phyloP scores from a whole-genome alignment of 2,888 invertebrate genomes.

The Parnassius smintheus region DNA sequence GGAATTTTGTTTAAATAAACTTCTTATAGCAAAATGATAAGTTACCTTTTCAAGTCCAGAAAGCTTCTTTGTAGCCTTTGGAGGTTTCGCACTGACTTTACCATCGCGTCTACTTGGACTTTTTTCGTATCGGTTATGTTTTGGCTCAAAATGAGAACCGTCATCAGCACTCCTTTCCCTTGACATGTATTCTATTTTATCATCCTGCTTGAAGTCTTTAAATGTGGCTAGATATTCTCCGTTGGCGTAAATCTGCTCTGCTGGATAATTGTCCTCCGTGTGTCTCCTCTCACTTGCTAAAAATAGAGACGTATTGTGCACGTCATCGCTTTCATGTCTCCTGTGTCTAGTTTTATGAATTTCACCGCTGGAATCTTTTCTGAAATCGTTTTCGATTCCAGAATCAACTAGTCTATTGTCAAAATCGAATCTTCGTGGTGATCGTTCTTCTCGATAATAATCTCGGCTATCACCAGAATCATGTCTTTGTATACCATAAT shows the following conservation, averaged over 20 bases:
- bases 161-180: slow-evolving; percentile 83
- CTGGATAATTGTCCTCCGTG: slow-evolving; percentile 83
- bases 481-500: slow-evolving; percentile 64
- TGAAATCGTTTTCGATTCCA: slow-evolving; percentile 90
- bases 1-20: too few species aligned
- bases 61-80: slow-evolving; percentile 84
- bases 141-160: slow-evolving; percentile 84
- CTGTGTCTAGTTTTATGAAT: slow-evolving; percentile 57
- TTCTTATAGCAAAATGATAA: not conserved
- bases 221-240: slow-evolving; percentile 65
- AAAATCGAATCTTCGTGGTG: slow-evolving; percentile 71
- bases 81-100: slow-evolving; percentile 79
- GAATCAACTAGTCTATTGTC: slow-evolving; percentile 87
- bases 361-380: slow-evolving; percentile 85
- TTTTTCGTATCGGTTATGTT: slow-evolving; percentile 81
- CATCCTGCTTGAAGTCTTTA: slow-evolving; percentile 59
- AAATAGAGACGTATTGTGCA: slow-evolving; percentile 84
- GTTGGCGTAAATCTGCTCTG: slow-evolving; percentile 72
- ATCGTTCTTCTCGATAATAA: slow-evolving; percentile 66
- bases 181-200: slow-evolving; percentile 60
- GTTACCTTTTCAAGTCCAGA: slow-evolving; percentile 87
- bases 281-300: slow-evolving; percentile 88
- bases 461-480: slow-evolving; percentile 77
- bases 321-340: slow-evolving; percentile 84
- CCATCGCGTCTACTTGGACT: slow-evolving; percentile 73